A percentile compares a stretch with the other conserved stretches of the same genome.
Evolutionary conservation across 2,113 vertebrate genomes (phyloP).

Genomic region (Turdus rufiventris): DNA sequence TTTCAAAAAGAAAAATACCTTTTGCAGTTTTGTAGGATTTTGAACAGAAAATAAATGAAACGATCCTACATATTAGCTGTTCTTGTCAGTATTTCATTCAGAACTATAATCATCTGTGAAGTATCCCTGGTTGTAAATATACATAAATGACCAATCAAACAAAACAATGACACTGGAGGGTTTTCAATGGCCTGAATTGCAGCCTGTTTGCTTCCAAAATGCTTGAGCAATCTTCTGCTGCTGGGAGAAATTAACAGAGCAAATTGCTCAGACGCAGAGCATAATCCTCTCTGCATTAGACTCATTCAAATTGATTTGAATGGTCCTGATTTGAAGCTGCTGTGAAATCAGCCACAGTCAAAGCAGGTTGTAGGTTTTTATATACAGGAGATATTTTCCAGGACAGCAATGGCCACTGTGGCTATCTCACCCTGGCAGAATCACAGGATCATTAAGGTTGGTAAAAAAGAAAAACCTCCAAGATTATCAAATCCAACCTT

Average conservation of each 20-base stretch:
- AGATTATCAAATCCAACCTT: not conserved
- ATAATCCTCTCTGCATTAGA: not conserved
- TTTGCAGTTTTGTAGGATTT: not conserved
- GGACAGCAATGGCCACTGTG: not conserved
- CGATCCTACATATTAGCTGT: not conserved
- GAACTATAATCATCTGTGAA: not conserved
- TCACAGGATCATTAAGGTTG: not conserved
- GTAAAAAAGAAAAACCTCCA: not conserved
- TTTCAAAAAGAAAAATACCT: not conserved
- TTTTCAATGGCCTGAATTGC: not conserved
- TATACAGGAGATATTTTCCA: not conserved
- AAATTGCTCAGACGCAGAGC: not conserved
- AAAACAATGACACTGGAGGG: not conserved
- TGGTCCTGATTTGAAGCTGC: not conserved
- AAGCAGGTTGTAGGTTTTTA: not conserved
- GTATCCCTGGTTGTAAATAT: not conserved
- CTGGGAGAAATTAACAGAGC: not conserved
- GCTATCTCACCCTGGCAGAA: not conserved
- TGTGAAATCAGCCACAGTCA: not conserved
- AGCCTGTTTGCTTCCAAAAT: not conserved
- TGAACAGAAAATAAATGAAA: not conserved
- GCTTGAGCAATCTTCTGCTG: not conserved
- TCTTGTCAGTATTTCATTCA: not conserved
- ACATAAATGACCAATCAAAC: slow-evolving; percentile 14
- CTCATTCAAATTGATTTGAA: not conserved